Base-by-base conservation (phyloP, 2,113 vertebrate species). In the Orthonyx spaldingii region DNA sequence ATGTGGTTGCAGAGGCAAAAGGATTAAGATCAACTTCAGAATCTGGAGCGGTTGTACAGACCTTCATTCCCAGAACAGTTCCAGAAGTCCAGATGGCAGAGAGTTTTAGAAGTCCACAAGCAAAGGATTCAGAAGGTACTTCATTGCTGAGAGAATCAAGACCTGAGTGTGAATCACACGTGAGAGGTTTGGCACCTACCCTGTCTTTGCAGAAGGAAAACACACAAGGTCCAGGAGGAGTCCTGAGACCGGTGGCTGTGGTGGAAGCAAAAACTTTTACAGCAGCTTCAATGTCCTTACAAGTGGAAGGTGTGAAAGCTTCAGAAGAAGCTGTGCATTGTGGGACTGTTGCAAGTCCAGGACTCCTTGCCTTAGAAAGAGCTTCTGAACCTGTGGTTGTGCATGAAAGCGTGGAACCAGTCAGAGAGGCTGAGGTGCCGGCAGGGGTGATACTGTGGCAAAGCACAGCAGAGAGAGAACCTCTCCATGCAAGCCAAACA, bases 1-100 rank as follows among this genome's bases (percentile, higher is more conserved):
- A 16, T 28, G 47, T 87, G 22, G 33, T 26, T 63, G 44, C 87
- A 53, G 90, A 85, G n/a, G 11, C 46, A 68, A 56, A 60, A 87
- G 24, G 3, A 41, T 80, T 80, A 37, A 82, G 52, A 85, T 13
- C 69, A 59, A 4, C 56, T 75, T 70, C 7, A 78, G 89, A 94
- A 70, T 60, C 69, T 0, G 0, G 47, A 44, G 47, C 7, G 0
- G 14, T 23, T 84, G 32, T 26, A 3, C 84, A 95, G 87, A 61
- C 72, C 11, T 56, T 52, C 0, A 0, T 80, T 80, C 50, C 87
- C 6, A 68, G 0, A 32, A 53, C 63, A 57, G 21, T 52, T 89
- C 50, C 68, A 21, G 65, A 75, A 47, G 55, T 79, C 16, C 91
- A 63, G 2, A 4, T 75, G 49, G 15, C 7, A 3, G 83, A 92